These are phyloP conservation scores for Chrosomus eos DNA, from an alignment of 2,797 vertebrate genomes.

Conservation along the genomic window DNA sequence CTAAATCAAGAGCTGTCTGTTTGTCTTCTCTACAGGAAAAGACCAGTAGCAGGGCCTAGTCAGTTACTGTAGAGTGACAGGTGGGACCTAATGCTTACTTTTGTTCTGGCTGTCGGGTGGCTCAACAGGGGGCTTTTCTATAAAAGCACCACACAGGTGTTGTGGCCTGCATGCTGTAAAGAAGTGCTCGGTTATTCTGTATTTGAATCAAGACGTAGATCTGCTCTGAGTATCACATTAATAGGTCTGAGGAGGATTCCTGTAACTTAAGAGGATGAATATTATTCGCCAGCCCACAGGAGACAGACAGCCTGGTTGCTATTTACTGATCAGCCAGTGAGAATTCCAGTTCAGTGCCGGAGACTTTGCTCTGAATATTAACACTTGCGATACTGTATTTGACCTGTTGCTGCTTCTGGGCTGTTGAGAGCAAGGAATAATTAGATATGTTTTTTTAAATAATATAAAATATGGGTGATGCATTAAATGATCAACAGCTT, in stretches of 20 bases:
- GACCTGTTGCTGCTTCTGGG: not conserved
- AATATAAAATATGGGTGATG: not conserved
- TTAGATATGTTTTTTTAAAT: not conserved
- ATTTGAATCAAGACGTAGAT: not conserved
- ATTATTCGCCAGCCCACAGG: constrained; percentile 19
- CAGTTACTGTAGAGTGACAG: constrained; percentile 63
- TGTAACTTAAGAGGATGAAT: constrained; percentile 42
- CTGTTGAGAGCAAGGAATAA: not conserved
- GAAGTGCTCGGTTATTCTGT: not conserved
- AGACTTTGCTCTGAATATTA: constrained; percentile 14
- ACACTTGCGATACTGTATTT: not conserved
- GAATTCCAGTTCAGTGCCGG: constrained; percentile 23
- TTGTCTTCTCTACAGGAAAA: constrained; percentile 49
- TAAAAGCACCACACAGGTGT: constrained; percentile 55
- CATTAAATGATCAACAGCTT: not conserved
- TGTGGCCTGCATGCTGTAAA: constrained; percentile 21
- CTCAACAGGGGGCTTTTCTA: constrained; percentile 44
- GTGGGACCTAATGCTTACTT: constrained; percentile 52
- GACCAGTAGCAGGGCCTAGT: constrained; percentile 56
- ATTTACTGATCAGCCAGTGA: constrained; percentile 31
- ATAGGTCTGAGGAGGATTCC: not conserved
- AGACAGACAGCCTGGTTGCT: constrained; percentile 35
- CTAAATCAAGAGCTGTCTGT: constrained; percentile 48
- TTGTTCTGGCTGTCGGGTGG: constrained; percentile 18
- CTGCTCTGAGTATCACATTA: constrained; percentile 29